These are phyloP conservation scores for Pyxicephalus adspersus DNA, from an alignment of 2,113 vertebrate genomes.

Conservation along the genomic window DNA sequence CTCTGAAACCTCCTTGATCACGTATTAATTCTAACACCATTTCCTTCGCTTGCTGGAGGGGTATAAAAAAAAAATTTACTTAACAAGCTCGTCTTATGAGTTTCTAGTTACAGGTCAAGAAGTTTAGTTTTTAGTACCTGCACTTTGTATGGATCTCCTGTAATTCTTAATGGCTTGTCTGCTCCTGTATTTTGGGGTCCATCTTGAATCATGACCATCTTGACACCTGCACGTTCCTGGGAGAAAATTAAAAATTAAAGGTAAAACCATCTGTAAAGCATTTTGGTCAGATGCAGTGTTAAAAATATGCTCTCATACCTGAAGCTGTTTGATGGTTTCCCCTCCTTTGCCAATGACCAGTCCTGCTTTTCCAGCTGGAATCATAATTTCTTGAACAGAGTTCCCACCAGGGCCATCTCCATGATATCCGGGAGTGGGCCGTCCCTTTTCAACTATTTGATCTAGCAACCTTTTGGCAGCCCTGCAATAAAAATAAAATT, in stretches of 20 bases:
- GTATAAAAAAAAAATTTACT: conserved; percentile 37
- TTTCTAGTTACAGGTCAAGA: no score
- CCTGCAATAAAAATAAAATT: conserved; percentile 65
- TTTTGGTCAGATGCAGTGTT: conserved; percentile 1
- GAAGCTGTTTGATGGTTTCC: conserved; percentile 96
- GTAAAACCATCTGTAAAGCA: neutral
- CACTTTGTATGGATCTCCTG: conserved; percentile 97
- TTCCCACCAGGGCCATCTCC: conserved; percentile 93
- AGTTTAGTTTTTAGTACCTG: conserved; percentile 75
- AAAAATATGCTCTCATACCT: conserved; percentile 71
- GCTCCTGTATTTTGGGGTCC: conserved; percentile 97
- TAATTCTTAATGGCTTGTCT: conserved; percentile 97
- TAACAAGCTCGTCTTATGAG: neutral
- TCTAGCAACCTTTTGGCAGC: conserved; percentile 89
- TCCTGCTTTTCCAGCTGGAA: conserved; percentile 95
- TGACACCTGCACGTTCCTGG: conserved; percentile 94
- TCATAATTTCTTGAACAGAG: conserved; percentile 96
- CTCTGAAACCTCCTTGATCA: conserved; percentile 96
- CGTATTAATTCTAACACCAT: conserved; percentile 99
- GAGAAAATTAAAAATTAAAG: neutral
- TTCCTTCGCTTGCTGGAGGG: conserved; percentile 99
- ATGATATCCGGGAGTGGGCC: conserved; percentile 93
- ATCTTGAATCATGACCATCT: conserved; percentile 99
- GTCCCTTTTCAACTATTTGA: conserved; percentile 96
- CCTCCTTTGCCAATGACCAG: conserved; percentile 97